Evolutionary conservation across 2,888 invertebrate genomes (phyloP), one percentile per base, ranked within the genome.

Genomic region (Lycophotia porphyrea): DNA sequence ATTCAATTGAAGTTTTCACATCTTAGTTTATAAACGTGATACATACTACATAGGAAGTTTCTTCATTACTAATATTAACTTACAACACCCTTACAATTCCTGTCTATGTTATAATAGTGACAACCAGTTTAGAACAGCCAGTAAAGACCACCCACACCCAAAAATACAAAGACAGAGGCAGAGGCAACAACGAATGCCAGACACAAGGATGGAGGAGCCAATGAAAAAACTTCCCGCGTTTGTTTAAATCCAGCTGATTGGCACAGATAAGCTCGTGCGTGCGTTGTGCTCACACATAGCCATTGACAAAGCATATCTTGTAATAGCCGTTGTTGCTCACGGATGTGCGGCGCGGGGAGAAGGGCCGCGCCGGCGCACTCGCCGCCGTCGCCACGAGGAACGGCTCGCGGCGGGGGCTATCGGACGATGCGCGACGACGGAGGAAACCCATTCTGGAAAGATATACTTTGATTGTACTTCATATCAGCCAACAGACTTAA

Each of bases 231-330:
- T 88, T 89, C 88, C 90, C 72, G 65, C 39, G 72, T 84, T 76
- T 74, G 92, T 93, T 94, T 94, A 94, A 94, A 94, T 94, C 93
- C 93, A 93, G 93, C 93, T 87, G 91, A 87, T 92, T 92, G 93
- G 93, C 92, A 92, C 91, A 90, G 89, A 90, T 84, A 93, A 92
- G 92, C 92, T 84, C 89, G 91, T 88, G 90, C 82, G 90, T 91
- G 90, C 90, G 87, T 88, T 85, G 90, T 90, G 91, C 90, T 96
- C 93, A 97, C 91, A 96, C 94, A 94, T 95, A 95, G 95, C 96
- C 96, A 95, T 97, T 96, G 93, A 96, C 96, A 96, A 96, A 96
- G 96, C 96, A 96, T 90, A 96, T 96, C 95, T 96, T 96, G 95
- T 96, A 96, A 96, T 96, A 96, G 92, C 95, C 96, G 93, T 95